phyloP scores from a whole-genome alignment of 2,797 vertebrate species.

The Kryptopterus vitreolus region DNA sequence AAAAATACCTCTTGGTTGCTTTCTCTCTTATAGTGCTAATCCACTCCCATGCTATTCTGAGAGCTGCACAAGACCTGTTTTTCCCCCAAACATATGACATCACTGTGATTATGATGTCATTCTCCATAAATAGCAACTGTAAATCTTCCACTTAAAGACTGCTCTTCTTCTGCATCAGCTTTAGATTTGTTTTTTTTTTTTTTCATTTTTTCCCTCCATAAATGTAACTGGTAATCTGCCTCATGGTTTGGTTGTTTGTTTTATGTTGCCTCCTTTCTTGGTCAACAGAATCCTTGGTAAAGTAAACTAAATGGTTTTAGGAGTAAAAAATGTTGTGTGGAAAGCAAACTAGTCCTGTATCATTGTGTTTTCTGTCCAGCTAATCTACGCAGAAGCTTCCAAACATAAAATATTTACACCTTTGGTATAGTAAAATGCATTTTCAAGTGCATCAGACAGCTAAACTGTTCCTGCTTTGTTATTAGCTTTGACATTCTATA shows the following conservation, averaged over 20 bases:
- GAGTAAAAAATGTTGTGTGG: conserved; percentile 68
- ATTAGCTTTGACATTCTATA: conserved; percentile 36
- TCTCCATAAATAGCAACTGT: conserved; percentile 36
- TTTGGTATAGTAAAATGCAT: not conserved
- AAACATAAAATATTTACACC: no score
- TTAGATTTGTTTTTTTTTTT: not conserved
- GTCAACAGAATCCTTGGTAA: conserved; percentile 77
- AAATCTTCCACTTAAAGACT: conserved; percentile 28
- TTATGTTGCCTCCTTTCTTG: conserved; percentile 81
- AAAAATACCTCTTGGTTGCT: not conserved
- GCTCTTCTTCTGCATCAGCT: conserved; percentile 14
- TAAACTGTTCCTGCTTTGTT: not conserved
- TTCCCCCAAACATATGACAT: conserved; percentile 50
- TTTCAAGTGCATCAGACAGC: not conserved
- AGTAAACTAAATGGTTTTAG: conserved; percentile 65
- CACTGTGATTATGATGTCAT: conserved; percentile 52
- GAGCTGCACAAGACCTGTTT: conserved; percentile 36
- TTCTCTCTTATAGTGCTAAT: not conserved
- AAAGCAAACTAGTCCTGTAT: conserved; percentile 71
- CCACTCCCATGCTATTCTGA: conserved; percentile 42
- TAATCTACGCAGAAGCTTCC: not conserved
- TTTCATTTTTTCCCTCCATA: conserved; percentile 2
- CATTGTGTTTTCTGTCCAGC: conserved; percentile 63
- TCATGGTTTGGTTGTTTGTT: conserved; percentile 73
- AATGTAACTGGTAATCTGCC: conserved; percentile 70